phyloP scores from a whole-genome alignment of 2,888 invertebrate species.

The Frankliniella intonsa region DNA sequence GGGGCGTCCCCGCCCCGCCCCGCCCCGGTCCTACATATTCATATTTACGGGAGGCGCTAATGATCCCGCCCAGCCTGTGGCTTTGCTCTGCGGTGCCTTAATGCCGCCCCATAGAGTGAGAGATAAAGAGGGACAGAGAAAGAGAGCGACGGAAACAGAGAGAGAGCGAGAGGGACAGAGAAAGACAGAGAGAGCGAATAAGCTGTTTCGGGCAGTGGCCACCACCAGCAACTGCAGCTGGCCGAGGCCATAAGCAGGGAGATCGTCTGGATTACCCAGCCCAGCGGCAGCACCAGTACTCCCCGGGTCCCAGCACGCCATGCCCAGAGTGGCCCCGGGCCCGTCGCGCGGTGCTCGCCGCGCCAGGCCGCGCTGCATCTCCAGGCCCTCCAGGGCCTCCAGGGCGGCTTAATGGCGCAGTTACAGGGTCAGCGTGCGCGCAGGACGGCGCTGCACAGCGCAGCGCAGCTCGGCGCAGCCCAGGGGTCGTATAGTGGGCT shows the following conservation, averaged over 20 bases:
- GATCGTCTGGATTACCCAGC: background rate
- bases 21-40: background rate
- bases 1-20: background rate
- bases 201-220: too few species aligned
- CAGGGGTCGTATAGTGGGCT: too few species aligned
- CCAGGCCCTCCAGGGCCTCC: too few species aligned
- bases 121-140: background rate
- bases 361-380: too few species aligned
- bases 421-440: too few species aligned
- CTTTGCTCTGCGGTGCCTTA: background rate
- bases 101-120: background rate
- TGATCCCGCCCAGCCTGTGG: background rate
- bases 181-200: background rate
- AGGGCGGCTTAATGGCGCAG: too few species aligned
- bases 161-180: background rate
- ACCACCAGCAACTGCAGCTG: background rate
- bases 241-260: background rate
- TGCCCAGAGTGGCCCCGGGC: too few species aligned
- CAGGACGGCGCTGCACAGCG: too few species aligned
- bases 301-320: too few species aligned
- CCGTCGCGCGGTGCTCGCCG: too few species aligned
- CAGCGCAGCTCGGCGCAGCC: too few species aligned
- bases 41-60: constrained; percentile 13
- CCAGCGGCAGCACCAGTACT: background rate
- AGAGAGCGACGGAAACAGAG: background rate